Base-by-base conservation (phyloP, 2,113 vertebrate species). In the Cololabis saira region DNA sequence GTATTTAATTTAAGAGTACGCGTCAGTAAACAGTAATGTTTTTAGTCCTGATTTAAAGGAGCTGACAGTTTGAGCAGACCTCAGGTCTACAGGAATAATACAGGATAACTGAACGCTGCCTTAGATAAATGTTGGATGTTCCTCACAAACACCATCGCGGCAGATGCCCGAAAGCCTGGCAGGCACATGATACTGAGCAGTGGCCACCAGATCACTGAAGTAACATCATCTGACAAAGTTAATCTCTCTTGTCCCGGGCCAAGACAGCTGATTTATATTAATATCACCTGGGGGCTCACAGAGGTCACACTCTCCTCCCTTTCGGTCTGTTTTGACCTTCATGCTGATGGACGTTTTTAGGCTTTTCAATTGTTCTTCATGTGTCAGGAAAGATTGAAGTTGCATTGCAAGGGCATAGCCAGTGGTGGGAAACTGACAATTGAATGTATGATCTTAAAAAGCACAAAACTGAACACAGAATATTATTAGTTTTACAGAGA, bases 181-280 rank as follows among this genome's bases (percentile, higher is more conserved):
- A 61, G 57, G 51, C 22, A 67, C 63, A 47, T 66, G 68, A 42
- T 65, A 37, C 33, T 37, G 33, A 37, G 10, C 33, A 37, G 6
- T 37, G 33, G 33, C 33, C 59, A 52, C 43, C 0, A 19, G 73
- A 69, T 76, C 50, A 72, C 47, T 27, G 51, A 9, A 59, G 64
- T 53, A 76, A 76, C 66, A 9, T 63, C 62, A 73, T 30, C 64
- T 22, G n/a, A 27, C 53, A 59, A 12, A 76, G 54, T 62, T 81
- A 75, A 83, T 81, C 84, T 81, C 74, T 53, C 17, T 27, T 72
- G 81, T 81, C 56, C 71, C 42, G 12, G 67, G 19, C 30, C 69
- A 66, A 47, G 81, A 84, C 84, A 79, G 82, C 75, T 79, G 84
- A 55, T 81, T 81, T 77, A 67, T 86, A 81, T 71, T 79, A 77